Base-by-base conservation (phyloP, 2,888 invertebrate species). In the Noctua fimbriata region DNA sequence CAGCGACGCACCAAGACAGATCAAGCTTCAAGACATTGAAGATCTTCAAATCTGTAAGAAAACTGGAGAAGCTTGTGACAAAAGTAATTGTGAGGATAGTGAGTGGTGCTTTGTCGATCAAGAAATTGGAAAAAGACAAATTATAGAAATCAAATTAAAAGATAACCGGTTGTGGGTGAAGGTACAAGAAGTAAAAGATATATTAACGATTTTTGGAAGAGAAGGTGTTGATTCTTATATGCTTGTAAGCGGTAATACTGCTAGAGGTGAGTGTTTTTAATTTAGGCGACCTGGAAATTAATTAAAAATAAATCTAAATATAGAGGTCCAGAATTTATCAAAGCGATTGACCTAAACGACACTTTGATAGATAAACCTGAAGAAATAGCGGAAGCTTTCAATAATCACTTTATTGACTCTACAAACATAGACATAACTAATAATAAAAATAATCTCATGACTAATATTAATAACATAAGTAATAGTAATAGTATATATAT, bases 231-330 rank as follows among this genome's bases (percentile, higher is more conserved):
- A 95, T 7, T 94, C 95, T 18, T 98, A 98, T 85, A 97, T 97
- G 93, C 91, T 98, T 16, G 97, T 98, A 0, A 98, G 97, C 41
- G 98, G 98, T 44, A 98, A 98, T 90, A 98, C 98, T 2, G 98
- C 98, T 10, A 98, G 97, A 93, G 98, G 98, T 98, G 24, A 3
- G 65, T 55, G 21, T 24, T 36, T 36, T 14, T 36, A 6, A 24
- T 49, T 73, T 18, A 12, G 4, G 16, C n/a, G n/a, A n/a, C n/a
- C n/a, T n/a, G n/a, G n/a, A n/a, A n/a, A n/a, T n/a, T n/a, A n/a
- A n/a, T n/a, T n/a, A n/a, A n/a, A n/a, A n/a, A n/a, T n/a, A n/a
- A n/a, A n/a, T n/a, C n/a, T n/a, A n/a, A n/a, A n/a, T n/a, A n/a
- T n/a, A n/a, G n/a, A n/a, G n/a, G n/a, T n/a, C n/a, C n/a, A n/a